These are phyloP conservation scores for Cheilosia grossa DNA, from an alignment of 2,888 invertebrate genomes.

Conservation along the genomic window DNA sequence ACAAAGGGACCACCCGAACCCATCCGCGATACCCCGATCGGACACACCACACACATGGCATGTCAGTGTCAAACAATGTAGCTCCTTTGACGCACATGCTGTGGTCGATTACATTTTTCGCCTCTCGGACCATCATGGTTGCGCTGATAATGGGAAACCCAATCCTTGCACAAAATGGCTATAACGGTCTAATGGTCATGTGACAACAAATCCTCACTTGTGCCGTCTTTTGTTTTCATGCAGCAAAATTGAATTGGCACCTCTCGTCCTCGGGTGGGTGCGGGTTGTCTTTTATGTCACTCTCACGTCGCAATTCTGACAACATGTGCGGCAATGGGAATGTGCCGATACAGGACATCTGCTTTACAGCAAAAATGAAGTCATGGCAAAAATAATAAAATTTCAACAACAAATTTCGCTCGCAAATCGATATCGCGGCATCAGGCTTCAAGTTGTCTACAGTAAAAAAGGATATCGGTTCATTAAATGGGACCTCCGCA, in stretches of 20 bases:
- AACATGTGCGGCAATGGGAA: neutral
- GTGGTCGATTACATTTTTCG: constrained; percentile 50
- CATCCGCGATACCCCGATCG: neutral
- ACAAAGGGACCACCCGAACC: neutral
- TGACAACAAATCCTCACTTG: constrained; percentile 31
- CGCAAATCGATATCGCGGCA: constrained; percentile 21
- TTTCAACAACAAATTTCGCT: constrained; percentile 17
- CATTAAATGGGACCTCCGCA: constrained; percentile 25
- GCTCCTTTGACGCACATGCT: constrained; percentile 53
- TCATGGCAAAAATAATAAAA: constrained; percentile 16
- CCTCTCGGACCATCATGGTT: constrained; percentile 25
- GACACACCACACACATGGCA: constrained; percentile 8
- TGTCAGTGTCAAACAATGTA: constrained; percentile 13
- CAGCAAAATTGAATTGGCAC: constrained; percentile 49
- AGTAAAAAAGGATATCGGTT: constrained; percentile 47
- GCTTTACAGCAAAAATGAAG: constrained; percentile 36
- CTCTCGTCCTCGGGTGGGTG: neutral
- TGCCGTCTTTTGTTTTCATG: constrained; percentile 47
- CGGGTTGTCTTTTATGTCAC: neutral
- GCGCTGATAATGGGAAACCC: constrained; percentile 7
- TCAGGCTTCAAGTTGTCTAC: neutral
- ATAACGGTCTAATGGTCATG: constrained; percentile 30
- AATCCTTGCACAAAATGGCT: constrained; percentile 34
- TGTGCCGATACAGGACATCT: constrained; percentile 14
- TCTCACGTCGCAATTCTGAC: neutral